These are phyloP conservation scores for Caenorhabditis brenneri DNA, from an alignment of 1,140 invertebrate species.

Conservation along the genomic window DNA sequence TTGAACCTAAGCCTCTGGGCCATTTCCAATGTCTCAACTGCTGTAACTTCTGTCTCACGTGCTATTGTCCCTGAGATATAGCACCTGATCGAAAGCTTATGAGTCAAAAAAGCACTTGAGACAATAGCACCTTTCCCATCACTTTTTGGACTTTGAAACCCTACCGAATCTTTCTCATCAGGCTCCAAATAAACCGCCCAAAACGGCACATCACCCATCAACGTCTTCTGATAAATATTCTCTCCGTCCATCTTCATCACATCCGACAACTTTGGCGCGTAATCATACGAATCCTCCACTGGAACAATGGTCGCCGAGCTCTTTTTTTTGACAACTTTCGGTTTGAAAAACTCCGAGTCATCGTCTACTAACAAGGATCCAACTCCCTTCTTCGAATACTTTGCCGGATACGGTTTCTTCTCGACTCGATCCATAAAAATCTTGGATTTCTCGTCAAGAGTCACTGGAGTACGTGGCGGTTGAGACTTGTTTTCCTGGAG, in stretches of 20 bases:
- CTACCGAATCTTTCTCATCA: neutral
- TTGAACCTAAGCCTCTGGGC: too few relatives aligned
- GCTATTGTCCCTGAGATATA: too few relatives aligned
- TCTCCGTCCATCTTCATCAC: neutral
- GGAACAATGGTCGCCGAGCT: neutral
- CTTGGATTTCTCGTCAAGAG: constrained; percentile 24
- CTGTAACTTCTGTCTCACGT: too few relatives aligned
- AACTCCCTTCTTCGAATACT: neutral
- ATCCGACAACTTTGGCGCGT: neutral
- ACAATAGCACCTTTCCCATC: too few relatives aligned
- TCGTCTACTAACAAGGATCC: neutral
- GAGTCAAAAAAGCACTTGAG: too few relatives aligned
- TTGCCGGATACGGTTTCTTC: neutral
- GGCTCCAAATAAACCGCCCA: constrained; percentile 9
- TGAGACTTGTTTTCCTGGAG: neutral
- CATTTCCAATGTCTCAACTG: too few relatives aligned
- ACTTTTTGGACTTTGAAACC: too few relatives aligned
- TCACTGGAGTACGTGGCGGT: neutral
- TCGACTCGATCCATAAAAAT: constrained; percentile 18
- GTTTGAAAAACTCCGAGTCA: neutral
- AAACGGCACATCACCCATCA: neutral
- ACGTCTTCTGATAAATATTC: neutral
- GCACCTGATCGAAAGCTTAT: too few relatives aligned
- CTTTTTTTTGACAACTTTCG: neutral
- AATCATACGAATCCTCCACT: neutral